Conservation (phyloP, 1,140 invertebrate species). For the Piezodorus guildinii region DNA sequence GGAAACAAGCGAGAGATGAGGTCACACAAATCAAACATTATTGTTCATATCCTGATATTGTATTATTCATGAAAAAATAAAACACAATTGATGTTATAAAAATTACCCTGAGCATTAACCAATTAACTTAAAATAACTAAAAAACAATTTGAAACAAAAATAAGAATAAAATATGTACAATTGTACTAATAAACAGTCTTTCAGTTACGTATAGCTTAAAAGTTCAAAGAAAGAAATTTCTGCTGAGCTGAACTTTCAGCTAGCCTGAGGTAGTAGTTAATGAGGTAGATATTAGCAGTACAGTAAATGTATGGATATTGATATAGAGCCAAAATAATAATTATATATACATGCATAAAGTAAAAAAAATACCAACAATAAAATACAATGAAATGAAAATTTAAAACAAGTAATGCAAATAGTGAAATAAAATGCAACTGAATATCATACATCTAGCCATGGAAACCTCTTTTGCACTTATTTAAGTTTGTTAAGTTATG, state of each 20-base stretch:
- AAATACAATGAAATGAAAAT: no score
- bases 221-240: not conserved
- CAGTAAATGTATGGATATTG: not conserved
- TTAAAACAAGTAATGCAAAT: no score
- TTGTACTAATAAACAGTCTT: conserved; percentile 16
- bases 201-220: conserved; percentile 10
- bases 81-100: conserved; percentile 8
- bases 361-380: no score
- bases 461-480: no score
- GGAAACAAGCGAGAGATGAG: no score
- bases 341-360: no score
- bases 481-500: no score
- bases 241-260: not conserved
- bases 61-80: conserved; percentile 7
- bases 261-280: conserved; percentile 10
- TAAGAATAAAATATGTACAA: conserved; percentile 11
- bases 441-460: no score
- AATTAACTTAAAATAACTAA: conserved; percentile 9
- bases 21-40: no score
- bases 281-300: conserved; percentile 9
- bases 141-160: conserved; percentile 12
- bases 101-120: conserved; percentile 12
- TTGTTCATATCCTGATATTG: not conserved
- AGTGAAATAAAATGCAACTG: no score
- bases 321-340: no score